These are phyloP conservation scores for Aphyosemion australe DNA, from an alignment of 2,113 vertebrate species.

Conservation along the genomic window DNA sequence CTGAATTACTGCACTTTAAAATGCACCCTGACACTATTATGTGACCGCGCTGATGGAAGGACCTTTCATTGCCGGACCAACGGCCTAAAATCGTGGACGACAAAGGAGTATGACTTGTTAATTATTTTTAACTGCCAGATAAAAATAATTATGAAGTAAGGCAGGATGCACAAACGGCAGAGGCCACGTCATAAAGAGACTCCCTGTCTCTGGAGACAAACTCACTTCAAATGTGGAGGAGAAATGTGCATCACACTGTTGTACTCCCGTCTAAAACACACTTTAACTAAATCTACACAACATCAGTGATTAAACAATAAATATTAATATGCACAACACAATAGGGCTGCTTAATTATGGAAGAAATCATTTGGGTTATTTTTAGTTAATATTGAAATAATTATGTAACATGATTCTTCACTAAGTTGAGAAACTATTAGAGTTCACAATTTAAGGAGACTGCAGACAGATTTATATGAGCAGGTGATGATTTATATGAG, in stretches of 20 bases:
- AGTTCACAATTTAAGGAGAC: no score
- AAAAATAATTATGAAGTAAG: constrained; percentile 79
- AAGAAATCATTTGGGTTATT: no score
- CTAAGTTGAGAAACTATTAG: no score
- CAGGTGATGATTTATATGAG: no score
- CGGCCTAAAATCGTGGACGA: constrained; percentile 76
- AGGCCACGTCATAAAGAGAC: constrained; percentile 60
- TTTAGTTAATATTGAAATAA: no score
- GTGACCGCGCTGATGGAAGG: constrained; percentile 73
- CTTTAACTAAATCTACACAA: no score
- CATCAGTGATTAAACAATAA: no score
- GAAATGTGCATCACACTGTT: constrained; percentile 4
- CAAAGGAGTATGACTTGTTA: constrained; percentile 81
- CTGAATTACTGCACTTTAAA: constrained; percentile 85
- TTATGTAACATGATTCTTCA: no score
- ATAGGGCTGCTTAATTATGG: no score
- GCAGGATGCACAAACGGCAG: constrained; percentile 72
- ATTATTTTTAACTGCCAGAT: constrained; percentile 83
- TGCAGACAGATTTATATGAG: no score
- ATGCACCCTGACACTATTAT: constrained; percentile 82
- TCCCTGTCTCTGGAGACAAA: constrained; percentile 45
- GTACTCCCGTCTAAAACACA: no score
- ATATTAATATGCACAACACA: no score
- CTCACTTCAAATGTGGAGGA: constrained; percentile 32
- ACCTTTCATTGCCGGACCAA: constrained; percentile 74